Base-by-base conservation (phyloP, 2,888 invertebrate species). In the Thyatira batis region DNA sequence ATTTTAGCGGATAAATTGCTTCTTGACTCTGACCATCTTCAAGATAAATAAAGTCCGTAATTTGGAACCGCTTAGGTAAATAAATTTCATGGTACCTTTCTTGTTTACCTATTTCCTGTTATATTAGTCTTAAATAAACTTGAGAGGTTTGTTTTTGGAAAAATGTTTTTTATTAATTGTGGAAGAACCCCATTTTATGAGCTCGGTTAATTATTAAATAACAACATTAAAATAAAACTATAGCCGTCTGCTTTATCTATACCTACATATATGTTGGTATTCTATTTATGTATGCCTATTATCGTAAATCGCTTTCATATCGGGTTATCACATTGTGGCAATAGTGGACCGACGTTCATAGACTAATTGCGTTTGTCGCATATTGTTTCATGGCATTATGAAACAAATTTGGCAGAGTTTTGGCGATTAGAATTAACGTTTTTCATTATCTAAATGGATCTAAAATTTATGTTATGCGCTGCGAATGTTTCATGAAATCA, bases 1-100 rank as follows among this genome's bases (percentile, higher is more conserved):
- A 85, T 89, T 89, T 88, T 79, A 73, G 75, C 73, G 78, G 76
- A 82, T 85, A 89, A 91, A 90, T 89, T 91, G 87, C 89, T 88
- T 85, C 85, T 86, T 84, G 83, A 87, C 85, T 85, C 84, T 82
- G 73, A 78, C 79, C 80, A 85, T 87, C 78, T 80, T 76, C 71
- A 83, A 85, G 78, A 84, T 87, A 90, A 88, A 88, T 80, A 87
- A 66, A 73, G 76, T 69, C 75, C 77, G 74, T 82, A 87, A 90
- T 87, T 83, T 79, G 75, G 73, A 74, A 76, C 74, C 77, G 74
- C 64, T 70, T 70, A 62, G 60, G 74, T 78, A 87, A 89, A 89
- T 79, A 86, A 78, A 77, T 76, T 82, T 79, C 63, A 62, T 73
- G 68, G 66, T 70, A 56, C 55, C 57, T 59, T 61, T 63, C 67